A percentile compares a stretch with the other conserved stretches of the same genome.
phyloP scores from a whole-genome alignment of 2,888 invertebrate genomes.

The Caenorhabditis japonica region DNA sequence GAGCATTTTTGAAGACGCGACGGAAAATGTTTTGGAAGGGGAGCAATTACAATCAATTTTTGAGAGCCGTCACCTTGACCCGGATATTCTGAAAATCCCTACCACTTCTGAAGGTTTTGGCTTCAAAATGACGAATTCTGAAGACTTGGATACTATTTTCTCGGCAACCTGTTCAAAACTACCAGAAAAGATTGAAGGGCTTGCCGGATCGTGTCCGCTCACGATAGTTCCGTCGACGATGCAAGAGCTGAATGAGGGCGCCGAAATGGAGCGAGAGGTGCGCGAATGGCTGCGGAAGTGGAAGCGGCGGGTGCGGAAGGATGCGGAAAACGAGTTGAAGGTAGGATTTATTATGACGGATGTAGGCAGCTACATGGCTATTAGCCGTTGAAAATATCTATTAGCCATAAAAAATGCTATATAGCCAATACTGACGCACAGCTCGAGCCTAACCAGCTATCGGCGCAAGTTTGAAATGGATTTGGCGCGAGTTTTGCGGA shows the following conservation, averaged over 20 bases:
- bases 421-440: too few relatives aligned
- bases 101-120: not conserved
- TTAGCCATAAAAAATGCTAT: too few relatives aligned
- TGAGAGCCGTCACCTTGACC: not conserved
- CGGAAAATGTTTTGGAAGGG: too few relatives aligned
- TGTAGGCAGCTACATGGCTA: too few relatives aligned
- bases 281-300: conserved; percentile 31
- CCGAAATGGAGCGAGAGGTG: conserved; percentile 5
- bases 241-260: conserved; percentile 20
- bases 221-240: conserved; percentile 18
- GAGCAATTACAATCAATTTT: not conserved
- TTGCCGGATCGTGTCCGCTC: not conserved
- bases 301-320: conserved; percentile 39
- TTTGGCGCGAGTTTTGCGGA: too few relatives aligned
- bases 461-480: too few relatives aligned
- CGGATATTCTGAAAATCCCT: conserved; percentile 2
- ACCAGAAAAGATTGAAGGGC: not conserved
- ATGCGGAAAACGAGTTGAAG: conserved; percentile 4
- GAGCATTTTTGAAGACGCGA: conserved; percentile 2
- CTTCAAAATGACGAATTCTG: not conserved
- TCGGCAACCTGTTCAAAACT: too few relatives aligned
- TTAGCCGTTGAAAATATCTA: too few relatives aligned
- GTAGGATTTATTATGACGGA: too few relatives aligned
- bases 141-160: not conserved
- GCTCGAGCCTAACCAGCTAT: too few relatives aligned